These are phyloP conservation scores for Bambusicola thoracicus DNA, from an alignment of 2,113 vertebrate genomes.

Conservation along the genomic window DNA sequence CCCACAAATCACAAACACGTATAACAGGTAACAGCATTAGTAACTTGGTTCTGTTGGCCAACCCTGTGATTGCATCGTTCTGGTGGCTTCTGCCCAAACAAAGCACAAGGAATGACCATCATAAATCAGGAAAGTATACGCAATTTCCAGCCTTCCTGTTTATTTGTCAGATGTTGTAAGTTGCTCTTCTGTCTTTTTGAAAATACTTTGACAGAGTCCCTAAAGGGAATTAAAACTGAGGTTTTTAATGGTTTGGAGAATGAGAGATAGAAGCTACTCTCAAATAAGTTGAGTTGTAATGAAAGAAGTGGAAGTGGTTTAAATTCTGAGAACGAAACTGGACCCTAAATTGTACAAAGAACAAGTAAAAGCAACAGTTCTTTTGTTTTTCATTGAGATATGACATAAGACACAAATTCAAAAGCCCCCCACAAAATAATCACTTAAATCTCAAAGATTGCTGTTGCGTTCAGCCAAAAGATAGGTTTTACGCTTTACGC, in stretches of 20 bases:
- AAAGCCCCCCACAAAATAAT: neutral
- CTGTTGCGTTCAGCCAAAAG: neutral
- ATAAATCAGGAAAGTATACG: neutral
- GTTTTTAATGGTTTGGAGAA: neutral
- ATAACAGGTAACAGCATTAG: neutral
- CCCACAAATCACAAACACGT: neutral
- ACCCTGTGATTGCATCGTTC: neutral
- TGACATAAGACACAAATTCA: neutral
- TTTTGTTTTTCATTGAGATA: neutral
- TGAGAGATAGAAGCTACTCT: neutral
- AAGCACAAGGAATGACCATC: neutral
- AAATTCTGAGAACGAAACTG: neutral
- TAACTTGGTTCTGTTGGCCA: neutral
- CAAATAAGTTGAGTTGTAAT: neutral
- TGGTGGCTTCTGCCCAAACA: neutral
- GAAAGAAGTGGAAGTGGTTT: neutral
- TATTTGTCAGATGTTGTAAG: neutral
- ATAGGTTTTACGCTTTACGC: neutral
- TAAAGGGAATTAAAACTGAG: neutral
- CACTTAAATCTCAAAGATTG: neutral
- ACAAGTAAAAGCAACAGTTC: neutral
- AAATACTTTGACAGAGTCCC: neutral
- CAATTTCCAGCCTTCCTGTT: neutral
- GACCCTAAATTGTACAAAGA: neutral
- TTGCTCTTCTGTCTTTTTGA: neutral